Evolutionary conservation across 2,797 vertebrate species (phyloP).

Genomic region (Trichosurus vulpecula): DNA sequence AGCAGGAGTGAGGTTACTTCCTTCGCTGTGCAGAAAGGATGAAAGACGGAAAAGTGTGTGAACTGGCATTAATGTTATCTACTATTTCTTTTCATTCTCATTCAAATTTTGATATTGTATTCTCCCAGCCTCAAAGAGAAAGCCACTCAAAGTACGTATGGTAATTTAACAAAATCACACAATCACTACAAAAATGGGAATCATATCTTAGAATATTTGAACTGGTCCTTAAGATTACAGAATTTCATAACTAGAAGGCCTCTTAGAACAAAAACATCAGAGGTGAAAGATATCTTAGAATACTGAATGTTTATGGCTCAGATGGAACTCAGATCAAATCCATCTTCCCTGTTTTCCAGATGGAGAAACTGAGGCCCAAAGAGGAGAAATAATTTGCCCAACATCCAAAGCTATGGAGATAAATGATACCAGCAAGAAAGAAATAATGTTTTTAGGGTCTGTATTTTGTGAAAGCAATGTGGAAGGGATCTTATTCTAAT

Average conservation of each 20-base stretch:
- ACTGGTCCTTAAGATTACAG: not conserved
- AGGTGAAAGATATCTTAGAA: not conserved
- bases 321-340: not conserved
- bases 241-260: not conserved
- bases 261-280: not conserved
- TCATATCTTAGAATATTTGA: not conserved
- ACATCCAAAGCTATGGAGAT: not conserved
- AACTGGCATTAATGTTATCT: rapidly evolving
- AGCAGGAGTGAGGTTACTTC: conserved; percentile 97
- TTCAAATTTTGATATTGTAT: not conserved
- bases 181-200: not conserved
- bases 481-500: not conserved
- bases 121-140: not conserved
- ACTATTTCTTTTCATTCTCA: not conserved
- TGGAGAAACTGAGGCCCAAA: not conserved
- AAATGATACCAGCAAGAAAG: not conserved
- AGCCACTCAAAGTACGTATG: not conserved
- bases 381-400: not conserved
- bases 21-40: conserved; percentile 88
- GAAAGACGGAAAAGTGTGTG: not conserved
- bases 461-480: not conserved
- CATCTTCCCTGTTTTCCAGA: not conserved
- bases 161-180: not conserved
- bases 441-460: not conserved
- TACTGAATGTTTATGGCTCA: not conserved